These are phyloP conservation scores for Cephus spinipes DNA, from an alignment of 2,888 invertebrate genomes.

Conservation along the genomic window DNA sequence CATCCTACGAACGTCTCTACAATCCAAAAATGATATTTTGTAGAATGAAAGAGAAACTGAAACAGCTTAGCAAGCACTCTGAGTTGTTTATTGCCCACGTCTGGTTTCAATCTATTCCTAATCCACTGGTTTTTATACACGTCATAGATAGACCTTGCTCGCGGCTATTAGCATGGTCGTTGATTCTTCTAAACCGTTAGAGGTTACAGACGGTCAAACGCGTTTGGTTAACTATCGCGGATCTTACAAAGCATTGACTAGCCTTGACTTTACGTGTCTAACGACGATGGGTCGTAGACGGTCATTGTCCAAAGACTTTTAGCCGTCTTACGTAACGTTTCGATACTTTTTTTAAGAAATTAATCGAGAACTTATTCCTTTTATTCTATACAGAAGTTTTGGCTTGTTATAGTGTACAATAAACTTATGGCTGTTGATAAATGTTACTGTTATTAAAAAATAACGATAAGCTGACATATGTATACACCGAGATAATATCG, in stretches of 20 bases:
- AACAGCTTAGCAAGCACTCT: not conserved
- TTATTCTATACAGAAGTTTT: not conserved
- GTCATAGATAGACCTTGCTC: not conserved
- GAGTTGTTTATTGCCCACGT: not conserved
- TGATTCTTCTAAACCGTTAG: slow-evolving; percentile 51
- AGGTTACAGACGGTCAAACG: slow-evolving; percentile 60
- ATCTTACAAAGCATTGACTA: slow-evolving; percentile 30
- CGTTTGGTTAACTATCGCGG: slow-evolving; percentile 18
- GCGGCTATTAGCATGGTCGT: not conserved
- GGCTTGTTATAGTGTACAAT: not conserved
- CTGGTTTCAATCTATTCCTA: not conserved
- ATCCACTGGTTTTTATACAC: not conserved
- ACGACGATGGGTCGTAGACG: slow-evolving; percentile 48
- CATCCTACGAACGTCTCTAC: not conserved
- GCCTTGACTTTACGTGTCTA: slow-evolving; percentile 56
- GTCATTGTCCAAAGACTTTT: slow-evolving; percentile 26
- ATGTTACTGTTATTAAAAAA: not conserved
- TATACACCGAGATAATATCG: not conserved
- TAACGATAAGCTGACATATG: not conserved
- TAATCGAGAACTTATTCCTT: not conserved
- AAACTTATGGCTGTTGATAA: not conserved
- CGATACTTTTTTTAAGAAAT: not conserved
- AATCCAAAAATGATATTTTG: not conserved
- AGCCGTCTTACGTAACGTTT: not conserved
- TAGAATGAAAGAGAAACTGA: not conserved